Evolutionary conservation across 1,140 invertebrate genomes (phyloP), one percentile per base, ranked within the genome.

Genomic region (Chrysopa pallens): DNA sequence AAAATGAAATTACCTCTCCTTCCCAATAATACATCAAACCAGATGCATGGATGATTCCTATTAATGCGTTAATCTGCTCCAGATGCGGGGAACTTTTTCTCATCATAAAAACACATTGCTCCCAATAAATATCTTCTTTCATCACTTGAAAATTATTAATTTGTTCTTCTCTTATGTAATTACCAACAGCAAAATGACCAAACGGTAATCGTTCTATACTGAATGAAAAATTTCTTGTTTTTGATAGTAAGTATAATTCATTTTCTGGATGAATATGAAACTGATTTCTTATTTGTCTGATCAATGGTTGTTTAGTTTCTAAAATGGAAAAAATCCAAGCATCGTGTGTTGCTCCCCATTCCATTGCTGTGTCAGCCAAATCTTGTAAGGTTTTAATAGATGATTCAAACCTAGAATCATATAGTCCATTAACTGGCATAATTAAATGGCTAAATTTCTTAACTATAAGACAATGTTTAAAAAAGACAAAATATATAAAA

Each of bases 291-390:
- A 71, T 52, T 31, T 60, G 55, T 37, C 58, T 54, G 4, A 65
- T 55, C 40, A 59, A 42, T 12, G 61, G 57, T 60, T 46, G 38
- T 17, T 38, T 53, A 5, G 68, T 63, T 6, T 56, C 45, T 9
- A 60, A 49, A 7, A 72, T 52, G 2, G 69, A 70, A 52, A 67
- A 71, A 46, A 66, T 61, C 68, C 69, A 73, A 29, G 69, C 68
- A 42, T 69, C 66, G 40, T 70, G 68, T 0, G 67, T 71, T 5
- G 69, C 69, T n/a, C 66, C 67, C 70, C 69, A 72, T 37, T 59
- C 54, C 37, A 70, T 44, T 12, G 59, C 53, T 43, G 60, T 63
- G 23, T 65, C 61, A 4, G 65, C 61, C 5, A 72, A 54, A 39
- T 72, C 66, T 45, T 63, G 51, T 4, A 68, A 59, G 0, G 64